Evolutionary conservation across 2,797 vertebrate species (phyloP).

Genomic region (Amblyopsis hoosieri): DNA sequence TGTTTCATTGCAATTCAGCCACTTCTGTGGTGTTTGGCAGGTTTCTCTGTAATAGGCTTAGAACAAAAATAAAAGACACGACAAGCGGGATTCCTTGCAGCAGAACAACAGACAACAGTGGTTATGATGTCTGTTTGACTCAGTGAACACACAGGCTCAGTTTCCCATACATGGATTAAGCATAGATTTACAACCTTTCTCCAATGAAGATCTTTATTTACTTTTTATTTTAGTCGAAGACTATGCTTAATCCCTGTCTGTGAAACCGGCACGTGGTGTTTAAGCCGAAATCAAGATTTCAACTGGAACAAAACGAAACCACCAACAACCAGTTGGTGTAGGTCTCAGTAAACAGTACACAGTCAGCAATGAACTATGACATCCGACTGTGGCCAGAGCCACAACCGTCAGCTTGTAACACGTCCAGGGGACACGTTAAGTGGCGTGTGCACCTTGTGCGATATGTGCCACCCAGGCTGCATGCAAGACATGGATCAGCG

Average conservation of each 20-base stretch:
- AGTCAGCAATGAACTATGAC: conserved; percentile 28
- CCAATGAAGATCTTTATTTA: no score
- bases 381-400: conserved; percentile 58
- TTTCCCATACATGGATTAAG: no score
- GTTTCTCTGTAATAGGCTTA: no score
- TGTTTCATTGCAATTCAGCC: no score
- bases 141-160: conserved; percentile 25
- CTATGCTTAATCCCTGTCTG: no score
- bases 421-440: conserved; percentile 82
- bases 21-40: no score
- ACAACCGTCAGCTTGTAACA: conserved; percentile 77
- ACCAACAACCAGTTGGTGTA: conserved; percentile 18
- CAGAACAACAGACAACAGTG: conserved; percentile 21
- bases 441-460: conserved; percentile 81
- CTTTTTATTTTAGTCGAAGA: no score
- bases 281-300: neutral
- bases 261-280: conserved; percentile 19
- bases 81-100: conserved; percentile 1
- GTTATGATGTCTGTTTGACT: conserved; percentile 32
- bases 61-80: conserved; percentile 6
- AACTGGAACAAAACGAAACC: no score
- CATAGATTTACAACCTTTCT: no score
- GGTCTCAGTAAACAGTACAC: conserved; percentile 31
- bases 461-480: conserved; percentile 95
- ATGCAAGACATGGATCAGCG: conserved; percentile 91